Percentiles rank a stretch among this genome's conserved stretches.
phyloP scores from a whole-genome alignment of 1,140 invertebrate genomes.

The Nephotettix cincticeps region DNA sequence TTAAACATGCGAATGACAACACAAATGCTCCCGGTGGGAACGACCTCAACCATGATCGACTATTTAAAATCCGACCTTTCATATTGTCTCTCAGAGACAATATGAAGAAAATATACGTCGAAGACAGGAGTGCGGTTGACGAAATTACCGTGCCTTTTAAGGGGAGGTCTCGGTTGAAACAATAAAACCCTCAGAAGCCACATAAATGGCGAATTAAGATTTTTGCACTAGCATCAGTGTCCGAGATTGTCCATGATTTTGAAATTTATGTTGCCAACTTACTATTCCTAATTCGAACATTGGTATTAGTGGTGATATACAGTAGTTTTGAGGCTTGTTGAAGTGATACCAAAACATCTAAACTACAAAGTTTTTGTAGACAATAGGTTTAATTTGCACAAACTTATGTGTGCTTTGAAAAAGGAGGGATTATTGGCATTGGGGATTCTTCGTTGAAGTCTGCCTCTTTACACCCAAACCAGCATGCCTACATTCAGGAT shows the following conservation, averaged over 20 bases:
- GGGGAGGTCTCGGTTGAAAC: constrained; percentile 33
- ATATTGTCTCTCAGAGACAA: constrained; percentile 27
- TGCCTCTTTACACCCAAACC: too few species aligned
- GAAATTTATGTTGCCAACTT: constrained; percentile 30
- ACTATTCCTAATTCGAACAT: constrained; percentile 19
- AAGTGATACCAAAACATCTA: too few species aligned
- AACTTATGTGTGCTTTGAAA: too few species aligned
- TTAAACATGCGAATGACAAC: background rate
- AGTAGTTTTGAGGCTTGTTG: too few species aligned
- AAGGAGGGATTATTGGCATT: too few species aligned
- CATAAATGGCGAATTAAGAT: constrained; percentile 43
- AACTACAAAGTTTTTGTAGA: too few species aligned
- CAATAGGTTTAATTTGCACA: too few species aligned
- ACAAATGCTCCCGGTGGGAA: background rate
- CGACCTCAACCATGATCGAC: constrained; percentile 7
- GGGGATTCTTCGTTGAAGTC: too few species aligned
- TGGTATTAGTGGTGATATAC: constrained; percentile 26
- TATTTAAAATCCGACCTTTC: constrained; percentile 28
- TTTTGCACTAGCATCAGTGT: constrained; percentile 22
- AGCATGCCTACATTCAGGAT: too few species aligned
- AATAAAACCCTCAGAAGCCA: constrained; percentile 45
- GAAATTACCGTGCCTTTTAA: constrained; percentile 40
- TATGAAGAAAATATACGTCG: constrained; percentile 11
- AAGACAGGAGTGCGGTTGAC: constrained; percentile 29
- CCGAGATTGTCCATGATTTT: constrained; percentile 32